Evolutionary conservation across 1,140 invertebrate genomes (phyloP).

Genomic region (Paracyclopina nana): DNA sequence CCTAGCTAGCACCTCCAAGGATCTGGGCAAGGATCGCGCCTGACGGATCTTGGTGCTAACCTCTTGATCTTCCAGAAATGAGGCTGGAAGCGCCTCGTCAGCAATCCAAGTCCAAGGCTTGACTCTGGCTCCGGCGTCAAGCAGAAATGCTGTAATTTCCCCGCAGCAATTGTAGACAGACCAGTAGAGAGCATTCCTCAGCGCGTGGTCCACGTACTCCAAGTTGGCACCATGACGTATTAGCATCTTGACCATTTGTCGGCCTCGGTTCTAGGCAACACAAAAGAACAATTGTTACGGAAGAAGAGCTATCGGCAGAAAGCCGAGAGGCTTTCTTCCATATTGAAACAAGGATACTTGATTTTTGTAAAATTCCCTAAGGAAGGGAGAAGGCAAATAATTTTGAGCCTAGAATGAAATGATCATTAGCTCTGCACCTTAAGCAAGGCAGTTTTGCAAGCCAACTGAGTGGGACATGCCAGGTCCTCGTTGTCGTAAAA

Average conservation of each 20-base stretch:
- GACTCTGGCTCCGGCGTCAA: constrained; percentile 5
- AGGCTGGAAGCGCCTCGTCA: constrained; percentile 4
- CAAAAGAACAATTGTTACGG: too few species aligned
- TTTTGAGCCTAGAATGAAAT: too few species aligned
- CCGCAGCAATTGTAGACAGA: constrained; percentile 6
- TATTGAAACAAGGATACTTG: too few species aligned
- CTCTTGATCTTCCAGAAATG: background rate
- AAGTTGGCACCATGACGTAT: constrained; percentile 10
- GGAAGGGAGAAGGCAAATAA: too few species aligned
- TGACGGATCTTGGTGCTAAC: background rate
- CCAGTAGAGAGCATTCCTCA: constrained; percentile 11
- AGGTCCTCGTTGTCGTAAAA: constrained; percentile 5
- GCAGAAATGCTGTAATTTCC: constrained; percentile 2
- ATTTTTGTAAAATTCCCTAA: too few species aligned
- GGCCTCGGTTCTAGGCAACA: background rate
- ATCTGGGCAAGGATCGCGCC: background rate
- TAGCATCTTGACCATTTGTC: background rate
- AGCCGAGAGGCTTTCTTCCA: too few species aligned
- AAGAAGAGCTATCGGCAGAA: too few species aligned
- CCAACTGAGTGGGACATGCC: constrained; percentile 4
- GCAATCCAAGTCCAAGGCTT: constrained; percentile 6
- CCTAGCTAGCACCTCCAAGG: background rate
- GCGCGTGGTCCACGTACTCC: constrained; percentile 8
- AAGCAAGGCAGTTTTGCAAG: constrained; percentile 8
- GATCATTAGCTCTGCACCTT: too few species aligned